phyloP scores from a whole-genome alignment of 2,888 invertebrate species.

The Strigamia transsilvanica region DNA sequence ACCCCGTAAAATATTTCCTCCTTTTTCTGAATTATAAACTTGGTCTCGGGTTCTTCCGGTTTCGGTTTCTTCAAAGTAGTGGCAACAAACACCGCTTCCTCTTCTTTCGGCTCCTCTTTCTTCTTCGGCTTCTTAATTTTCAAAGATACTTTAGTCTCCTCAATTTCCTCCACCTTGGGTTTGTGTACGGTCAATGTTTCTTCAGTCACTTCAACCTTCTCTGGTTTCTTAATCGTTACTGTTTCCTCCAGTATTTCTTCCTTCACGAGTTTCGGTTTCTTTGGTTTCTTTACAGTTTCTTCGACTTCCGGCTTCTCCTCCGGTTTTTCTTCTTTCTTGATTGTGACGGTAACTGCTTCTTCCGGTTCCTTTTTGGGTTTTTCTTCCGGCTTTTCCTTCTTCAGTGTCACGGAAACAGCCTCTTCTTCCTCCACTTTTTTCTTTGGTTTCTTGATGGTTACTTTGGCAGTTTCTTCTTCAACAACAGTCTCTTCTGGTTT shows the following conservation, averaged over 20 bases:
- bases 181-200: constrained; percentile 28
- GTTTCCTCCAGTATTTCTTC: constrained; percentile 52
- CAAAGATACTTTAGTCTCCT: constrained; percentile 50
- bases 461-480: constrained; percentile 33
- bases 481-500: constrained; percentile 25
- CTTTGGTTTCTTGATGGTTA: constrained; percentile 17
- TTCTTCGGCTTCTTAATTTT: constrained; percentile 39
- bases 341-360: constrained; percentile 54
- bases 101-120: constrained; percentile 39
- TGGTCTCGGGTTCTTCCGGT: constrained; percentile 58
- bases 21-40: constrained; percentile 60
- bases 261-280: constrained; percentile 50
- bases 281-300: constrained; percentile 51
- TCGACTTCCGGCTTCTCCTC: constrained; percentile 54
- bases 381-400: constrained; percentile 37
- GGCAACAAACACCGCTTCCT: constrained; percentile 56
- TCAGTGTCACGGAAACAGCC: neutral
- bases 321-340: constrained; percentile 54
- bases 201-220: constrained; percentile 52
- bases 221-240: constrained; percentile 48
- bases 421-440: constrained; percentile 16
- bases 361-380: neutral
- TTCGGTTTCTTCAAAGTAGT: constrained; percentile 59
- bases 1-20: constrained; percentile 57
- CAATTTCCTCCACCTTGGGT: constrained; percentile 54